phyloP scores from a whole-genome alignment of 2,113 vertebrate species.

The Prochilodus magdalenae region DNA sequence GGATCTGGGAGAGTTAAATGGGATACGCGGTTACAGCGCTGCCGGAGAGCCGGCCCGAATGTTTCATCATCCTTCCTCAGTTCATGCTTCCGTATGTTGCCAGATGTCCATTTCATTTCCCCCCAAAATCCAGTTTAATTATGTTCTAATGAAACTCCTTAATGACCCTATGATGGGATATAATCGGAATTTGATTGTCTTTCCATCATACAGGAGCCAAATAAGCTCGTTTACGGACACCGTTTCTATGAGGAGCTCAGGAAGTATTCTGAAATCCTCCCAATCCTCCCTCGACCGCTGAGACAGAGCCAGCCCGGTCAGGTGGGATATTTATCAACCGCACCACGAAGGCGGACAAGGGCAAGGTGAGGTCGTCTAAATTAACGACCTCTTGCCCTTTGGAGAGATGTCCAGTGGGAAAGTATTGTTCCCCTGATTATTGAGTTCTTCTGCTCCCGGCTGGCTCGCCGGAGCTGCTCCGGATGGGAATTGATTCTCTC shows the following conservation, averaged over 20 bases:
- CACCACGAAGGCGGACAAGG: slow-evolving; percentile 18
- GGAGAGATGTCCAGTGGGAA: not conserved
- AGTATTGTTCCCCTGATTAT: slow-evolving; percentile 44
- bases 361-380: slow-evolving; percentile 34
- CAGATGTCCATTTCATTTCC: too few relatives aligned
- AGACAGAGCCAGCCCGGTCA: not conserved
- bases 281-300: not conserved
- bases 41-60: too few relatives aligned
- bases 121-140: too few relatives aligned
- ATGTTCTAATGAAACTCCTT: too few relatives aligned
- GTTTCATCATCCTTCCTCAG: too few relatives aligned
- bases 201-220: not conserved
- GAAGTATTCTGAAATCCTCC: not conserved
- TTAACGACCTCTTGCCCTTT: slow-evolving; percentile 35
- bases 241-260: not conserved
- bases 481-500: slow-evolving; percentile 32
- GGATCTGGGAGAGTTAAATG: too few relatives aligned
- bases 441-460: slow-evolving; percentile 16
- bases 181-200: not conserved
- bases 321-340: slow-evolving; percentile 28
- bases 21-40: too few relatives aligned
- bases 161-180: too few relatives aligned
- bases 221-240: too few relatives aligned
- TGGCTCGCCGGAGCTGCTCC: not conserved
- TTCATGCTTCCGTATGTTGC: too few relatives aligned